Evolutionary conservation across 1,140 invertebrate genomes (phyloP), one percentile per base, ranked within the genome.

Genomic region (Papilio aristodemus): DNA sequence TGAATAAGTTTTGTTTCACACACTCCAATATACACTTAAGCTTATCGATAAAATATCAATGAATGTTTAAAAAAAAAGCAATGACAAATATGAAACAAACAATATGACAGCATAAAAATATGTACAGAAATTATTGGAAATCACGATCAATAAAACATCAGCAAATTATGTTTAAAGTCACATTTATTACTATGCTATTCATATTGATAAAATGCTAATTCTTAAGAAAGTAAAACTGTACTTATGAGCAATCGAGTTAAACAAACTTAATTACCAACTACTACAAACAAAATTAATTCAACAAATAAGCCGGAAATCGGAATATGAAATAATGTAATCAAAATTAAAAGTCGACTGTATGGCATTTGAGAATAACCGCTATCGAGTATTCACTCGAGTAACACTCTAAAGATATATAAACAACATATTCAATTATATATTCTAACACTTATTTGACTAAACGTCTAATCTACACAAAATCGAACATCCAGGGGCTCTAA

Each of bases 171-270:
- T 83, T 80, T 88, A 89, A 78, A 89, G 89, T 91, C 89, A 91
- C 89, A 91, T 91, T 91, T 89, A 91, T 91, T 91, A 91, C 73
- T 79, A 60, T 39, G 72, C 75, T 78, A 71, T 60, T 63, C 46
- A 85, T 70, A 71, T 72, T 80, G 72, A 81, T 79, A 81, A 64
- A 68, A 80, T 82, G 75, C 77, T 81, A 77, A 73, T 75, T 83
- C 74, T 68, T 76, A 79, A 74, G 77, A 68, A 72, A 77, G 71
- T 69, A 68, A 74, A 80, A 77, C 41, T 75, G 68, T 72, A 22
- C 50, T 39, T 71, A 71, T 76, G 72, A 74, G 63, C 69, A 75
- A 73, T 60, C 19, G 14, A 60, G 17, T 69, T 67, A 54, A 70
- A 74, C 39, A 70, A 36, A 64, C 4, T n/a, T n/a, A n/a, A n/a